Evolutionary conservation across 1,140 invertebrate species (phyloP).

Genomic region (Meteorus sp.): DNA sequence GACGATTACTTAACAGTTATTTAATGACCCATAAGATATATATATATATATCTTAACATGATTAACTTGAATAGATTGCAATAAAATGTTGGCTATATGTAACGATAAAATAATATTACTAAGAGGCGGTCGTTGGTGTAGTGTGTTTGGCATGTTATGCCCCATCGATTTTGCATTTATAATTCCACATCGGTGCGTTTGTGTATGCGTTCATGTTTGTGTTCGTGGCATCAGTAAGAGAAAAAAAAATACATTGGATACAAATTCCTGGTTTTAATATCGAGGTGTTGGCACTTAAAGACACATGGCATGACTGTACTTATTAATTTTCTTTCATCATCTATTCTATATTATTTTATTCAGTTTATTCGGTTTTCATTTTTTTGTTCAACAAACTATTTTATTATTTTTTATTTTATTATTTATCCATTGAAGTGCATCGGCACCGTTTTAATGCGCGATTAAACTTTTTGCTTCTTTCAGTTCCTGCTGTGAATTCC

Average conservation of each 20-base stretch:
- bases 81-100: neutral
- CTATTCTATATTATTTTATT: conserved; percentile 11
- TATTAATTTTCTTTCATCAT: conserved; percentile 17
- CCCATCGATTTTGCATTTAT: conserved; percentile 18
- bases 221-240: too few species aligned
- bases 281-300: conserved; percentile 21
- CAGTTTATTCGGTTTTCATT: neutral
- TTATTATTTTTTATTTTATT: too few species aligned
- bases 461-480: conserved; percentile 31
- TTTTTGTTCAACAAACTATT: too few species aligned
- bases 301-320: conserved; percentile 23
- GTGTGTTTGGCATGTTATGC: conserved; percentile 15
- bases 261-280: too few species aligned
- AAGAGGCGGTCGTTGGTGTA: neutral
- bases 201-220: too few species aligned
- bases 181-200: too few species aligned
- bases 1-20: conserved; percentile 11
- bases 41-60: too few species aligned
- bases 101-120: conserved; percentile 1
- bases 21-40: conserved; percentile 4
- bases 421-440: too few species aligned
- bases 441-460: conserved; percentile 15
- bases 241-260: too few species aligned
- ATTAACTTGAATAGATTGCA: conserved; percentile 3
- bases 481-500: conserved; percentile 36